These are phyloP conservation scores for Drosophila setifemur DNA, from an alignment of 1,140 invertebrate species.

Conservation along the genomic window DNA sequence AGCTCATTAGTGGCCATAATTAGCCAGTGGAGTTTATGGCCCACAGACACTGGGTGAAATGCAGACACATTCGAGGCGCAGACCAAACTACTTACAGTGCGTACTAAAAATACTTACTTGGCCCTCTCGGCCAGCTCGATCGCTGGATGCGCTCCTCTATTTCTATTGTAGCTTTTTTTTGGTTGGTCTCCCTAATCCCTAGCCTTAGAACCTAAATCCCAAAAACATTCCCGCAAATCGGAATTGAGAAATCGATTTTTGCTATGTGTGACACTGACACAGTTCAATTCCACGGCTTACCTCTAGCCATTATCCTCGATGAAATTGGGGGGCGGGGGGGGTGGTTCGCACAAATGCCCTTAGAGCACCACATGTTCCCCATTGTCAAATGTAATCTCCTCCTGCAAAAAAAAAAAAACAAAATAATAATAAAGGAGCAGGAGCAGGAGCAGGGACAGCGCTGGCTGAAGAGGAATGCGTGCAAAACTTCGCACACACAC, in stretches of 20 bases:
- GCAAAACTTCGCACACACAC: conserved; percentile 47
- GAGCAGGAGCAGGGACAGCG: neutral
- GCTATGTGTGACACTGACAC: conserved; percentile 46
- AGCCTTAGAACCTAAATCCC: neutral
- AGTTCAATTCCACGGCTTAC: conserved; percentile 49
- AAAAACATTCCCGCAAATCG: conserved; percentile 9
- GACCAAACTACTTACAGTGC: conserved; percentile 33
- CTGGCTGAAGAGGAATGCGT: conserved; percentile 18
- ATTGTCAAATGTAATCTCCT: conserved; percentile 62
- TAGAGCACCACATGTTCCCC: conserved; percentile 27
- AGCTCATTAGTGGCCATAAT: conserved; percentile 79
- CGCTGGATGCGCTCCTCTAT: neutral
- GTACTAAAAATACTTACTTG: conserved; percentile 25
- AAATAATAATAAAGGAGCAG: conserved; percentile 11
- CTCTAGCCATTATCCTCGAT: conserved; percentile 24
- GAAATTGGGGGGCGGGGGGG: conserved; percentile 5
- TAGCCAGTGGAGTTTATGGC: conserved; percentile 72
- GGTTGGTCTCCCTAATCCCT: neutral
- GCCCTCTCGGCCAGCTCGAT: conserved; percentile 3
- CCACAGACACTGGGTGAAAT: conserved; percentile 57
- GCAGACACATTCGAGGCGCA: conserved; percentile 42
- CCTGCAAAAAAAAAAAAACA: conserved; percentile 2
- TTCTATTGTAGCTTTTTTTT: neutral
- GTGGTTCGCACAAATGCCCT: conserved; percentile 34
- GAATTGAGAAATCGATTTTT: conserved; percentile 27